Percentiles rank a stretch among this genome's conserved stretches.
Evolutionary conservation across 2,797 vertebrate genomes (phyloP).

Genomic region (Eulemur mongoz): DNA sequence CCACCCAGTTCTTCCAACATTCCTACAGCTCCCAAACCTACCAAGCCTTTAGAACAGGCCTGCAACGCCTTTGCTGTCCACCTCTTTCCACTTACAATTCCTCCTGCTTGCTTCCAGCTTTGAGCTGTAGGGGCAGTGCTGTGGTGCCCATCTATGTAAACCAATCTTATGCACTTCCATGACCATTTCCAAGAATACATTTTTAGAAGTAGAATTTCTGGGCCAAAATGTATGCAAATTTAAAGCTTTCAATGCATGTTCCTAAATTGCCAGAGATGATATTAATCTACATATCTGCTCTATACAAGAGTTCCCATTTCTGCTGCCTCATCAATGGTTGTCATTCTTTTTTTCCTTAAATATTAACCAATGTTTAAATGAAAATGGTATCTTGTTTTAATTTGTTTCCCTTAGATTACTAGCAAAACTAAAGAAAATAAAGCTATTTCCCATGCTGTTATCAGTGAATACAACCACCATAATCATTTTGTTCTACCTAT

Average conservation of each 20-base stretch:
- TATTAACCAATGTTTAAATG: background rate
- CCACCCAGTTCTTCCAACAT: background rate
- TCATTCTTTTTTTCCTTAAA: background rate
- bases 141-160: background rate
- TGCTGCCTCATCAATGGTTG: background rate
- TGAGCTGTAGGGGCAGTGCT: background rate
- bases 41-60: background rate
- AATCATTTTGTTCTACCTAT: background rate
- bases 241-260: background rate
- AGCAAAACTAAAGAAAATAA: background rate
- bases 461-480: background rate
- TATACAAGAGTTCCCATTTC: background rate
- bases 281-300: background rate
- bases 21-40: background rate
- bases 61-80: background rate
- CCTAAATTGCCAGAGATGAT: background rate
- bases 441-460: background rate
- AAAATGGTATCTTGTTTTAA: background rate
- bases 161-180: background rate
- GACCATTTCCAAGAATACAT: background rate
- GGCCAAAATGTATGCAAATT: background rate
- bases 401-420: background rate
- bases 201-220: conserved; percentile 12
- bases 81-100: background rate
- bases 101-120: background rate